Conservation (phyloP, 2,888 invertebrate genomes). For the Pyrrhosoma nymphula region DNA sequence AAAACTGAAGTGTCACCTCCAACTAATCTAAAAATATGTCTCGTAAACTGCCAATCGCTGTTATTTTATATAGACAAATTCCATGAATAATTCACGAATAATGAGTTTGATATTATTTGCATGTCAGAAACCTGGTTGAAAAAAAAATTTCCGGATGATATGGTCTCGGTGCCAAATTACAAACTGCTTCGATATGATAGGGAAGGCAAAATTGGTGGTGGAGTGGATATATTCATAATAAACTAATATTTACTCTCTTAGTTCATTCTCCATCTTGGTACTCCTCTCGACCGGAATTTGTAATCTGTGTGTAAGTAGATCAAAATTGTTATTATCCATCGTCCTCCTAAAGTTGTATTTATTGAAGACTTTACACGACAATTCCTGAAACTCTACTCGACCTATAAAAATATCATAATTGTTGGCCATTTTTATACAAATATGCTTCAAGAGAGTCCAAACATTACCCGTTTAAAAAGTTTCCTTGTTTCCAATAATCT, state of each 20-base stretch:
- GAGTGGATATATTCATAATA: not conserved
- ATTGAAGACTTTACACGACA: too few relatives aligned
- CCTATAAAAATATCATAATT: too few relatives aligned
- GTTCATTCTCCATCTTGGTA: not conserved
- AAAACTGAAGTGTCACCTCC: not conserved
- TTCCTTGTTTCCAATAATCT: too few relatives aligned
- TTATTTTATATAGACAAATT: not conserved
- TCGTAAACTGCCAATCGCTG: not conserved
- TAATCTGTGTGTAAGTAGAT: not conserved
- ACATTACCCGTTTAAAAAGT: too few relatives aligned
- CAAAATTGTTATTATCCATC: not conserved
- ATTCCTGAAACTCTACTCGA: too few relatives aligned
- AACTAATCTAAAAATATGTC: not conserved
- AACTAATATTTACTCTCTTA: not conserved
- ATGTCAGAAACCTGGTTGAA: too few relatives aligned
- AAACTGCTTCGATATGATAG: not conserved
- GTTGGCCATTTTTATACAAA: too few relatives aligned
- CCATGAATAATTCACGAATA: not conserved
- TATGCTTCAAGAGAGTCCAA: too few relatives aligned
- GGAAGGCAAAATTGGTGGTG: not conserved
- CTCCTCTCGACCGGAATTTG: not conserved
- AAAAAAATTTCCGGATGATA: not conserved
- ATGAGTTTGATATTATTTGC: not conserved
- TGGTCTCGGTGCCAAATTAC: not conserved
- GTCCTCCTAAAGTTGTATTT: not conserved